phyloP scores from a whole-genome alignment of 1,140 invertebrate genomes.

The Drosophila takahashii region DNA sequence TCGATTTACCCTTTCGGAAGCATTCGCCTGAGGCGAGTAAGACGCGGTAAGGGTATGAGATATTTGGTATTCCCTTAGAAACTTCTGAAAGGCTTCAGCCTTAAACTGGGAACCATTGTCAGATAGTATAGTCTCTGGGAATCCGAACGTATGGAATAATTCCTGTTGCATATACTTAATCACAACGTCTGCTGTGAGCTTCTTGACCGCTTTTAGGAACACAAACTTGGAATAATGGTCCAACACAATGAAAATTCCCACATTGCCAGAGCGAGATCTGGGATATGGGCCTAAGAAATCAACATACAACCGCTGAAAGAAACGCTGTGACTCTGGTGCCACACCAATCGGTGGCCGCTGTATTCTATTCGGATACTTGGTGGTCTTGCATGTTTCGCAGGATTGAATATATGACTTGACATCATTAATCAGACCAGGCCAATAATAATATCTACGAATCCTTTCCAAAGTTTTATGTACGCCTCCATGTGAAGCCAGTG shows the following conservation, averaged over 20 bases:
- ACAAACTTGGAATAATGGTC: background rate
- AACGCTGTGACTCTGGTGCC: background rate
- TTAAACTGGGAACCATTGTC: background rate
- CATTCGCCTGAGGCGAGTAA: slow-evolving; percentile 2
- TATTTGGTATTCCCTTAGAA: no score
- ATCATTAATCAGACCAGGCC: background rate
- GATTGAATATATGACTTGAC: background rate
- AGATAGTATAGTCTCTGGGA: background rate
- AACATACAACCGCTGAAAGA: background rate
- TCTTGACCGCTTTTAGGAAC: background rate
- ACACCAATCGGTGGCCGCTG: background rate
- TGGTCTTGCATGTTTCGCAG: background rate
- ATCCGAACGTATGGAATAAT: background rate
- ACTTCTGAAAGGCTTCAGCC: background rate
- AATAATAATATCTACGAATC: no score
- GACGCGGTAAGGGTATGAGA: no score
- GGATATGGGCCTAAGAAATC: background rate
- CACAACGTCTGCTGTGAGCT: background rate
- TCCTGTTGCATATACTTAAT: slow-evolving; percentile 2
- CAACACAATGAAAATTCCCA: background rate
- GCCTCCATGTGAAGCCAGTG: no score
- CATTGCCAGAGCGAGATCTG: background rate
- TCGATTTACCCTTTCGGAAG: background rate
- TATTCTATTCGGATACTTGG: background rate
- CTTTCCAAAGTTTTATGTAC: no score